Percentiles rank a stretch among this genome's conserved stretches.
phyloP scores from a whole-genome alignment of 2,888 invertebrate species.

The Acronicta aceris region DNA sequence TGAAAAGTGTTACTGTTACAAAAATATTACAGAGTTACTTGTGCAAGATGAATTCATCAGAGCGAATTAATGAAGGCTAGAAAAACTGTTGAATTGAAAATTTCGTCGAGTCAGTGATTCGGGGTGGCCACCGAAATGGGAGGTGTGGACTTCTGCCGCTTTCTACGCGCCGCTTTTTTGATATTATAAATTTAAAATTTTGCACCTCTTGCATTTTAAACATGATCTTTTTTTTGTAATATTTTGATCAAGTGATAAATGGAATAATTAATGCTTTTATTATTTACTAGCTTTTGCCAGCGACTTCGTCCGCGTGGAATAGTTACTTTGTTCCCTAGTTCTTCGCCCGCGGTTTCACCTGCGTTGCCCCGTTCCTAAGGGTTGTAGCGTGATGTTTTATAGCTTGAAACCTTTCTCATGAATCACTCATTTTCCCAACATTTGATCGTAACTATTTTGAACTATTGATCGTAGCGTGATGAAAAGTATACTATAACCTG shows the following conservation, averaged over 20 bases:
- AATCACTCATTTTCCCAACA: no score
- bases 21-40: conserved; percentile 21
- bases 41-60: conserved; percentile 29
- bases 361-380: no score
- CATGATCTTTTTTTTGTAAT: conserved; percentile 23
- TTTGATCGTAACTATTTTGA: no score
- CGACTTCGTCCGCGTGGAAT: no score
- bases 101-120: conserved; percentile 48
- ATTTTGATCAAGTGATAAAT: conserved; percentile 21
- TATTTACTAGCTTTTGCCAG: no score
- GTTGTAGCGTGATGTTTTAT: no score
- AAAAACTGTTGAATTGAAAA: conserved; percentile 51
- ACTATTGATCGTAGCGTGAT: no score
- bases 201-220: conserved; percentile 37
- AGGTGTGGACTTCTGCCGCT: conserved; percentile 14
- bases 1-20: conserved; percentile 12
- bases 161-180: conserved; percentile 19
- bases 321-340: no score
- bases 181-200: conserved; percentile 38
- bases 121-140: conserved; percentile 23
- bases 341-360: no score
- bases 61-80: conserved; percentile 38
- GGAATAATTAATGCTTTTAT: not conserved
- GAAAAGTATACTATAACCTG: no score
- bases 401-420: no score